Base-by-base conservation (phyloP, 2,113 vertebrate species). In the Eonycteris spelaea region DNA sequence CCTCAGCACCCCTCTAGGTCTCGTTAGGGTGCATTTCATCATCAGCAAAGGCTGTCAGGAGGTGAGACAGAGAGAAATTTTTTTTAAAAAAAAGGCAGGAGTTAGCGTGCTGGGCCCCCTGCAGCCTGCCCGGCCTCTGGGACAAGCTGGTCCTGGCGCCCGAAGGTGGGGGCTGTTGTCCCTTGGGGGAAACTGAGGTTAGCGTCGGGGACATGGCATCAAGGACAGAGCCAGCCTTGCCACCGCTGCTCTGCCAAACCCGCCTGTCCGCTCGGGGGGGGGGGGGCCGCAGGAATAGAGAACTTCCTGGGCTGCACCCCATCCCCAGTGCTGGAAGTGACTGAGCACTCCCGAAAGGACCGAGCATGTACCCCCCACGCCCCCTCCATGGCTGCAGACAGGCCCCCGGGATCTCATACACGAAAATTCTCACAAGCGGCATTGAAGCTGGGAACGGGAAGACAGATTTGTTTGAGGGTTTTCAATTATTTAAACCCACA, bases 281-380 rank as follows among this genome's bases (percentile, higher is more conserved):
- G 65, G 35, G 40, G 30, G 16, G 43, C 40, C 6, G 38, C 35
- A 38, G 22, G 18, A 85, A 18, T 3, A 11, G 19, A 28, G 61
- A 6, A 7, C 7, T 15, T 28, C 8, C 22, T 8, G 6, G 9
- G 6, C 7, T 26, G 51, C 1, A 13, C 19, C 0, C 8, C 2
- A 24, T 30, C 0, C 8, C 2, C 21, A 35, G 38, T 19, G 35
- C 2, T 18, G 38, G 3, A 8, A 3, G 59, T 1, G 6, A 3
- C 4, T 6, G 6, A 33, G 40, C 1, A 15, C 14, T 40, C 35
- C 74, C 16, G 4, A 26, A 43, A 67, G 89, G 19, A n/a, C 7
- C 5, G 0, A 21, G 45, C 14, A 6, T 24, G 21, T 33, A 14
- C 30, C n/a, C n/a, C n/a, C n/a, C 0, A 10, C 5, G 0, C 4